Evolutionary conservation across 2,113 vertebrate genomes (phyloP).

Genomic region (Willisornis vidua): DNA sequence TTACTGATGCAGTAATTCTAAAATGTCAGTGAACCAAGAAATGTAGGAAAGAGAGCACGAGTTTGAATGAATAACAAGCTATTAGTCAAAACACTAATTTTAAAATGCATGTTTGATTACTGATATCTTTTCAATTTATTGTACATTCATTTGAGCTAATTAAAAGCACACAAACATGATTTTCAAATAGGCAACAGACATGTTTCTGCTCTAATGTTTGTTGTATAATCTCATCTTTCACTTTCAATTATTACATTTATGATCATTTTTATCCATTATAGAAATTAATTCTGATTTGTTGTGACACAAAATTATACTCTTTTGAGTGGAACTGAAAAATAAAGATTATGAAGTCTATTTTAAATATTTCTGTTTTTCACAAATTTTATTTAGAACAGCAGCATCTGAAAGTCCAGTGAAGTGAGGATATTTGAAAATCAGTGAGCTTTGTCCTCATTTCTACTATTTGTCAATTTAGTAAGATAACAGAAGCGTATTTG

Average conservation of each 20-base stretch:
- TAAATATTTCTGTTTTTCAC: neutral
- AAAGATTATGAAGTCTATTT: neutral
- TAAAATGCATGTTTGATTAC: neutral
- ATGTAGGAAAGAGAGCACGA: neutral
- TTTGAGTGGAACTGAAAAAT: neutral
- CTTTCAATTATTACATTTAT: neutral
- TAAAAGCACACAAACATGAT: neutral
- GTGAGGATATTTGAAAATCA: neutral
- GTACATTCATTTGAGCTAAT: neutral
- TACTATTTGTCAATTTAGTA: neutral
- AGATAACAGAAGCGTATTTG: neutral
- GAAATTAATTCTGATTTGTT: neutral
- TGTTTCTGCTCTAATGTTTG: neutral
- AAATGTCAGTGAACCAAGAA: neutral
- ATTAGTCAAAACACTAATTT: neutral
- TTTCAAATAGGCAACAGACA: neutral
- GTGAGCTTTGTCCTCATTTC: neutral
- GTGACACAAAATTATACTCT: neutral
- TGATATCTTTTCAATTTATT: neutral
- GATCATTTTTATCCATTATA: neutral
- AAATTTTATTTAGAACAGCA: neutral
- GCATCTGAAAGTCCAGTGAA: neutral
- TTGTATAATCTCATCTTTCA: neutral
- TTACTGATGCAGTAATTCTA: neutral
- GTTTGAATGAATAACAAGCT: neutral